Evolutionary conservation across 2,888 invertebrate genomes (phyloP), one percentile per base, ranked within the genome.

Genomic region (Drosophila flavopinicola): DNA sequence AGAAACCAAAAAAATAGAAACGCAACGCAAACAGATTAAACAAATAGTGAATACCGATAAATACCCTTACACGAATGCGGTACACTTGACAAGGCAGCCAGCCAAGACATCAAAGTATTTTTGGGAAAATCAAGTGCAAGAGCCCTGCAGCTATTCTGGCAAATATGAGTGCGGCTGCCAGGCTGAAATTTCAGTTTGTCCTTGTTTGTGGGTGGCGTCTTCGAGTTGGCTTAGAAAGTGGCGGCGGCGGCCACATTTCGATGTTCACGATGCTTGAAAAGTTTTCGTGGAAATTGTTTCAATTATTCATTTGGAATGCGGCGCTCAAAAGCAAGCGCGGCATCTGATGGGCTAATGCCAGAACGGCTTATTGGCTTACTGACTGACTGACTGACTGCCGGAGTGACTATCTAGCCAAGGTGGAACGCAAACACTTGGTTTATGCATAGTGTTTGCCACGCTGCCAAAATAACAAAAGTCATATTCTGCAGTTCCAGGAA

Each of bases 291-390:
- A 58, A 60, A 57, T 39, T 41, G 57, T 53, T 60, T 68, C 52
- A 76, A 79, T 77, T 74, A 76, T 77, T 76, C 71, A 68, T 56
- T 56, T 27, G 59, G 57, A 71, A 65, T 78, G 57, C 57, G 47
- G 20, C 39, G 24, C 37, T 53, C 33, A 52, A 45, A n/a, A n/a
- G n/a, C n/a, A n/a, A 49, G 59, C 53, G 38, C 37, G 17, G 35
- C 60, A 52, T 27, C 47, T 66, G 37, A 30, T 38, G 13, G 9
- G 24, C 2, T 38, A 5, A 33, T 35, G 38, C 13, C 15, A 59
- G 33, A 39, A 9, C 30, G 30, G 9, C 38, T 32, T 11, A 37
- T 35, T 38, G 54, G 25, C 35, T 38, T 30, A 25, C 39, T 37
- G 11, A 17, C 17, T 23, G 15, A n/a, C 20, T 54, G 35, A 2